phyloP scores from a whole-genome alignment of 2,113 vertebrate species.

The Pyxicephalus adspersus region DNA sequence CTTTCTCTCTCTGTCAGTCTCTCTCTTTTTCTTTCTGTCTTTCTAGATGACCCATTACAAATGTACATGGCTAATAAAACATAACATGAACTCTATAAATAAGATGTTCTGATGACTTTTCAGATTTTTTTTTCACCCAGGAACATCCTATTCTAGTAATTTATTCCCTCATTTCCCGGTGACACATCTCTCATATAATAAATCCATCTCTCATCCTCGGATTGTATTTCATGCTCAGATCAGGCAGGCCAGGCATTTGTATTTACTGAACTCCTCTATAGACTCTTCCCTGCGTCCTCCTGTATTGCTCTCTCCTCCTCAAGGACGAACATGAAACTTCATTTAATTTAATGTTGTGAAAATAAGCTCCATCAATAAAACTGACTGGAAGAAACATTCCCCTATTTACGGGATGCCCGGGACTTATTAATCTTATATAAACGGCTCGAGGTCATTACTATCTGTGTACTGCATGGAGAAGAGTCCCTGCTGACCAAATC shows the following conservation, averaged over 20 bases:
- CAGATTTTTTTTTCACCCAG: no score
- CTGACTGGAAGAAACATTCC: background rate
- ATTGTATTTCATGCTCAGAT: background rate
- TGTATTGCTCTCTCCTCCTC: background rate
- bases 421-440: constrained; percentile 5
- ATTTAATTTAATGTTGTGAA: constrained; percentile 4
- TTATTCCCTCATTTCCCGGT: background rate
- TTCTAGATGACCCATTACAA: no score
- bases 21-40: no score
- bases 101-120: no score
- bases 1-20: no score
- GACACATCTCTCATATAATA: background rate
- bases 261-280: background rate
- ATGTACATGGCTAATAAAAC: no score
- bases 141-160: background rate
- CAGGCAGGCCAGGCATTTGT: background rate
- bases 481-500: background rate
- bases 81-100: no score
- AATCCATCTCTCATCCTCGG: background rate
- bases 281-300: background rate
- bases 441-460: background rate
- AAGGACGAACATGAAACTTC: background rate
- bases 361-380: constrained; percentile 28
- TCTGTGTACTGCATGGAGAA: background rate
- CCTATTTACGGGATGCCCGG: background rate